Evolutionary conservation across 2,113 vertebrate species (phyloP).

Genomic region (Ariopsis seemanni): DNA sequence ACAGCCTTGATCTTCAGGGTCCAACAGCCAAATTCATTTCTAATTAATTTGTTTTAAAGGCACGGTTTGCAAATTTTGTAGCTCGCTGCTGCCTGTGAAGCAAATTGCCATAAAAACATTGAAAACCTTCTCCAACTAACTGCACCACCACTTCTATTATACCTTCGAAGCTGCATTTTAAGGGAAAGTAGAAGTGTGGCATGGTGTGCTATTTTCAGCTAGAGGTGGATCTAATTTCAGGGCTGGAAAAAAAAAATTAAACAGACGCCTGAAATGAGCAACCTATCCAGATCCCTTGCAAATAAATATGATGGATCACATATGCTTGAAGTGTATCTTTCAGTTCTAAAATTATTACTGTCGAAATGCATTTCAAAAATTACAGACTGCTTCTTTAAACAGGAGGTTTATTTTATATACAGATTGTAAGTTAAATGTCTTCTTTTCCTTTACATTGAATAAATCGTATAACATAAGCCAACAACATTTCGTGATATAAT

Average conservation of each 20-base stretch:
- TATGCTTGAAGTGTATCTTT: neutral
- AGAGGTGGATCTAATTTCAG: neutral
- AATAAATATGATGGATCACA: neutral
- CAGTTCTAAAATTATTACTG: neutral
- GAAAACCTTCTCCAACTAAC: neutral
- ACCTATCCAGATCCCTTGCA: neutral
- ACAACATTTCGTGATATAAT: neutral
- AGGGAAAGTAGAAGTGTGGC: neutral
- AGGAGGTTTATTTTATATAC: neutral
- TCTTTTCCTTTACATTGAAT: neutral
- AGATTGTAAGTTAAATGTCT: neutral
- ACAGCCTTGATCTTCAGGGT: neutral
- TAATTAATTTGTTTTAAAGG: neutral
- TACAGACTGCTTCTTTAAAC: neutral
- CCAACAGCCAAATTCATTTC: neutral
- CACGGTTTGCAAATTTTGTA: neutral
- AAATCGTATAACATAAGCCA: neutral
- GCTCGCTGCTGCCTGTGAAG: neutral
- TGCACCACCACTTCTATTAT: neutral
- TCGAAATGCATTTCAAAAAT: neutral
- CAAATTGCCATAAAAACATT: neutral
- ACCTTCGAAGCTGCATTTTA: neutral
- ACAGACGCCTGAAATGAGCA: neutral
- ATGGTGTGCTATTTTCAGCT: neutral
- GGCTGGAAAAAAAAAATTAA: neutral